Base-by-base conservation (phyloP, 2,888 invertebrate species). In the Unio pictorum region DNA sequence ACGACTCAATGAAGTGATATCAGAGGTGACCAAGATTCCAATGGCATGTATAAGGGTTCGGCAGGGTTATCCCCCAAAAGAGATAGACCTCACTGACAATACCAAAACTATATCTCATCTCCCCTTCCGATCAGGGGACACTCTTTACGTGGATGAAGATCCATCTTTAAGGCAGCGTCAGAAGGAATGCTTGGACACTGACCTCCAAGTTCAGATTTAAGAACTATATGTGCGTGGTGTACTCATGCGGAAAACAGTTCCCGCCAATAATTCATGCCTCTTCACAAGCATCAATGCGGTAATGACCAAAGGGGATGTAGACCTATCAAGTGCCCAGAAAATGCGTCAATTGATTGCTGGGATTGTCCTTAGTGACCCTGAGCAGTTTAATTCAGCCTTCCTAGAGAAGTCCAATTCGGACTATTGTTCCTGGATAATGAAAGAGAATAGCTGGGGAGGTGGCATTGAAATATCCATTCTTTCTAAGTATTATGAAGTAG, bases 191-290 rank as follows among this genome's bases (percentile, higher is more conserved):
- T 61, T 84, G 11, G 81, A 83, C 63, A 74, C 75, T 61, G 78
- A 80, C 8, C 61, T 85, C n/a, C 83, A 84, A 64, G 71, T 76
- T 59, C 84, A 85, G 67, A 72, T 81, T n/a, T 73, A 76, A 55
- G 30, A 62, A 26, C 55, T 72, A 26, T 69, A 74, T 18, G 67
- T 76, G 15, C 69, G 71, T 59, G 96, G 96, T 55, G 93, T 96
- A 81, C 91, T 97, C 64, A 93, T 96, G 92, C 95, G 96, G 87
- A 95, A 95, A 91, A 94, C 95, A 61, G 98, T 98, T 66, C 97
- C 98, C 78, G 95, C 98, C 11, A 96, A 98, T 91, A 98, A 98
- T 91, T 98, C 97, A 5, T 98, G 98, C 91, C 93, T 98, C 64
- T 98, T 98, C 90, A 96, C 96, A 75, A 96, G 97, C 89, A 93